A percentile compares a stretch with the other conserved stretches of the same genome.
Conservation (phyloP, 2,888 invertebrate species). For the Holacanthella duospinosa region DNA sequence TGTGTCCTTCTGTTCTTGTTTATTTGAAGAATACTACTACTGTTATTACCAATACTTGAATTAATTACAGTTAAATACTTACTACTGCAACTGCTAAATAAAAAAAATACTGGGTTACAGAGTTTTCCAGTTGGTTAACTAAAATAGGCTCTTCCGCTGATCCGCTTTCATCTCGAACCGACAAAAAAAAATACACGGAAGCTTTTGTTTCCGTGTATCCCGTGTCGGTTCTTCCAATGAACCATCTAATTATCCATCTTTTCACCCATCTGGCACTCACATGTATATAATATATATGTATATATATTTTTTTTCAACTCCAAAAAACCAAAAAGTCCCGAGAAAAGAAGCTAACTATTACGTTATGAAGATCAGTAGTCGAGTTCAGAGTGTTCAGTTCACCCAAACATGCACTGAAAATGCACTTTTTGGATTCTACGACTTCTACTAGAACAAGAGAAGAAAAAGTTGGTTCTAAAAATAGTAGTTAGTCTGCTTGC, state of each 20-base stretch:
- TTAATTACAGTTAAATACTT: background rate
- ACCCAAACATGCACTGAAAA: background rate
- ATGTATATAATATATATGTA: too few relatives aligned
- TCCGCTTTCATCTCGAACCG: background rate
- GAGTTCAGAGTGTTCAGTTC: background rate
- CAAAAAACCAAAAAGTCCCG: background rate
- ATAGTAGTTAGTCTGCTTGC: background rate
- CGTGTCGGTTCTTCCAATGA: background rate
- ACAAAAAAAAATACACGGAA: background rate
- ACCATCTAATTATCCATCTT: background rate
- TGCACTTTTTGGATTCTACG: background rate
- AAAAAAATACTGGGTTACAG: background rate
- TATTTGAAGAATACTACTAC: too few relatives aligned
- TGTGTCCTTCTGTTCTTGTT: background rate
- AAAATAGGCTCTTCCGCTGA: background rate
- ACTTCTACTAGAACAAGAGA: background rate
- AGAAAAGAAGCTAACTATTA: too few relatives aligned
- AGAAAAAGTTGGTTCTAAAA: background rate
- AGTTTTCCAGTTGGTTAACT: slow-evolving; percentile 1
- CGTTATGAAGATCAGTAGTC: too few relatives aligned
- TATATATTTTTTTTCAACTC: background rate
- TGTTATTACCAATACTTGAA: too few relatives aligned
- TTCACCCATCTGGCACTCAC: slow-evolving; percentile 11
- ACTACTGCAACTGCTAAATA: slow-evolving; percentile 1
- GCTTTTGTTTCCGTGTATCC: background rate